Evolutionary conservation across 2,113 vertebrate genomes (phyloP), one percentile per base, ranked within the genome.

Genomic region (Notothenia rossii): DNA sequence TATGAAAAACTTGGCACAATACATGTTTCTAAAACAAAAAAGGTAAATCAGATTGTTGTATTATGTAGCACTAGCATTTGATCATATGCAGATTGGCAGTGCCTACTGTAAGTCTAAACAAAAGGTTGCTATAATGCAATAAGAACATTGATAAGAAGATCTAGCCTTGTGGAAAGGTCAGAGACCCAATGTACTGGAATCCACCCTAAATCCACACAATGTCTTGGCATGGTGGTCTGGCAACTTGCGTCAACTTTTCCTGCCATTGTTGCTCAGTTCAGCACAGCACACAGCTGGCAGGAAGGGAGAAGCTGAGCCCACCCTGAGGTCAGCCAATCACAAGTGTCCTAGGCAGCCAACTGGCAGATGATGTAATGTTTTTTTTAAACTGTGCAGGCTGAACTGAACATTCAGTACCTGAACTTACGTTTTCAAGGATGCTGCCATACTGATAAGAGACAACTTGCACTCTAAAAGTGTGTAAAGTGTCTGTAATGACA

Each of bases 241-340:
- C 45, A 36, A 61, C 66, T 88, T 83, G 70, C 74, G 83, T 92
- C 89, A 86, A 55, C 87, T 65, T 79, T 94, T 94, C 93, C 95
- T 93, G 90, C 81, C 80, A 94, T 94, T 95, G 94, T 94, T 79
- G 63, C 43, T 25, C 45, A 56, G 70, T 74, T 71, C 67, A 59
- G 75, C 36, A 4, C 75, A 65, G 75, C n/a, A 79, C 17, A 83
- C 91, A 91, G 88, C 84, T 87, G 86, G 85, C 85, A 92, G 92
- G 93, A 95, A 92, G 82, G 84, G 86, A 54, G 54, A 73, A 77
- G 55, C 72, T 66, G 61, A 85, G 78, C 82, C 85, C 70, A 29
- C 40, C 45, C 20, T 22, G 46, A 76, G 66, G 81, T 80, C 79
- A 75, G 77, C 88, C 85, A 90, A 89, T 91, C 76, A 61, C 61